Evolutionary conservation across 2,888 invertebrate genomes (phyloP).

Genomic region (Drosophila fungiperda): DNA sequence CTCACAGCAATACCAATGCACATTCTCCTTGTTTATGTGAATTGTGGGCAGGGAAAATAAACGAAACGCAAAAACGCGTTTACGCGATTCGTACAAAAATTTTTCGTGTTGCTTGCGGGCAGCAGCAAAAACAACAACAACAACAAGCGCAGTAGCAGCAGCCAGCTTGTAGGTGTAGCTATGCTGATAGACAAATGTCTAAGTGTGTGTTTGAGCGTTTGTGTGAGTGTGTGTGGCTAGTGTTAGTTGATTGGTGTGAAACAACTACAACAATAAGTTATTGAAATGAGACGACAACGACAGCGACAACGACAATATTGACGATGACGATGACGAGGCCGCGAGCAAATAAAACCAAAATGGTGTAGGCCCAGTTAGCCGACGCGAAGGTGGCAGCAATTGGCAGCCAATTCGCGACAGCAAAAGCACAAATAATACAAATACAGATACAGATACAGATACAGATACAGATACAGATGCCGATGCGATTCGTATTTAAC

Average conservation of each 20-base stretch:
- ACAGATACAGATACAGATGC: constrained; percentile 13
- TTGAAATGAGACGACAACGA: constrained; percentile 77
- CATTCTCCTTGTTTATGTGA: constrained; percentile 58
- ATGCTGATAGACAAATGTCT: constrained; percentile 48
- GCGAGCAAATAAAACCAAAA: constrained; percentile 72
- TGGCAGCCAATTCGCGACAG: constrained; percentile 51
- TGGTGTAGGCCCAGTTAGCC: constrained; percentile 74
- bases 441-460: constrained; percentile 11
- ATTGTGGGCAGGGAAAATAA: constrained; percentile 85
- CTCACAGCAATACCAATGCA: constrained; percentile 25
- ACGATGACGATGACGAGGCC: constrained; percentile 54
- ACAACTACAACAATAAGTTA: constrained; percentile 78
- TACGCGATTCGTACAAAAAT: constrained; percentile 84
- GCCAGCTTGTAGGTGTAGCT: constrained; percentile 67
- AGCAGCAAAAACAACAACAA: constrained; percentile 47
- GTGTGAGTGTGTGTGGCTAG: constrained; percentile 27
- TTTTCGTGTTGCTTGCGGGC: constrained; percentile 52
- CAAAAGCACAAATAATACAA: constrained; percentile 30
- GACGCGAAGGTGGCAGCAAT: constrained; percentile 76
- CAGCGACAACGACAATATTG: constrained; percentile 58
- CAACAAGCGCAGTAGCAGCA: constrained; percentile 33
- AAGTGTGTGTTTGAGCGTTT: constrained; percentile 29
- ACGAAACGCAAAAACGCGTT: constrained; percentile 83
- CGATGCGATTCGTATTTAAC: constrained; percentile 35
- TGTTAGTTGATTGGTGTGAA: constrained; percentile 62